Conservation (phyloP, 2,888 invertebrate genomes). For the Arctia plantaginis region DNA sequence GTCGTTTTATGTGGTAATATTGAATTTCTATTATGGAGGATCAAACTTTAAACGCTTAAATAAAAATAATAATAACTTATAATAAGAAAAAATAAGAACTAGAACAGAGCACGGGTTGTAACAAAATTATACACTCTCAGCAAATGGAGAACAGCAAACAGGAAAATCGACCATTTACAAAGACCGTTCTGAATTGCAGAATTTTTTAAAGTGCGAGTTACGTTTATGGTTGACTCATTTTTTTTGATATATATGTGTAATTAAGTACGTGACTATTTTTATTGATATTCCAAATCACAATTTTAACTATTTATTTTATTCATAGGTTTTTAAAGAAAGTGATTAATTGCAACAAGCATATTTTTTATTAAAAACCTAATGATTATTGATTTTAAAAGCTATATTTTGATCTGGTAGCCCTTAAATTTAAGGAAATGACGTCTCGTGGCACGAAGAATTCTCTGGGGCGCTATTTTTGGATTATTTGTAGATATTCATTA, state of each 20-base stretch:
- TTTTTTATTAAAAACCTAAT: constrained; percentile 22
- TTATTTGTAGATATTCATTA: constrained; percentile 71
- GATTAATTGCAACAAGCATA: constrained; percentile 11
- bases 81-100: constrained; percentile 79
- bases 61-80: constrained; percentile 82
- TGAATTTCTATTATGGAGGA: constrained; percentile 66
- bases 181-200: constrained; percentile 69
- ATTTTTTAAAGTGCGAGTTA: constrained; percentile 38
- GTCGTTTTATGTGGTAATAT: constrained; percentile 86
- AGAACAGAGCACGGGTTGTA: constrained; percentile 75
- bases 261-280: constrained; percentile 4
- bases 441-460: constrained; percentile 55
- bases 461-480: constrained; percentile 84
- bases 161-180: constrained; percentile 85
- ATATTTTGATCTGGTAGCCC: constrained; percentile 61
- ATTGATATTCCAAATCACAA: neutral
- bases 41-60: constrained; percentile 74
- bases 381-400: constrained; percentile 38
- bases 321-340: constrained; percentile 7
- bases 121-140: constrained; percentile 80
- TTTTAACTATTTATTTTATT: constrained; percentile 2
- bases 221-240: constrained; percentile 41
- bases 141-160: constrained; percentile 84
- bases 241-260: constrained; percentile 29
- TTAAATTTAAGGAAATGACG: constrained; percentile 71